Percentiles rank a stretch among this genome's conserved stretches.
Evolutionary conservation across 1,140 invertebrate species (phyloP).

Genomic region (Augochlora pura): DNA sequence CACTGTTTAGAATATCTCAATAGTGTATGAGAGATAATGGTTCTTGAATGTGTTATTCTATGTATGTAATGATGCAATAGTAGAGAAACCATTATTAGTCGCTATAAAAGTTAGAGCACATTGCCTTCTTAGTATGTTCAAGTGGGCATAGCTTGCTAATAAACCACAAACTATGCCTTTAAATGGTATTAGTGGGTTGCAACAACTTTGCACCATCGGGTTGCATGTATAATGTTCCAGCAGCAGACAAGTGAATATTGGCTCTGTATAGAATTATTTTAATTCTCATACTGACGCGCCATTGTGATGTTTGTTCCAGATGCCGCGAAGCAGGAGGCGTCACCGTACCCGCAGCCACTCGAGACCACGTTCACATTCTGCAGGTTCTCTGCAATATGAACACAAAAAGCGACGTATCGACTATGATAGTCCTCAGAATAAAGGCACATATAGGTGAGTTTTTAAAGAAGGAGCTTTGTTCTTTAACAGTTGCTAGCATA

Average conservation of each 20-base stretch:
- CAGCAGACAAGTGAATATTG: not conserved
- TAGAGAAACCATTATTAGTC: not conserved
- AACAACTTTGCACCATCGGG: no score
- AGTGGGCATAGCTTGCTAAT: not conserved
- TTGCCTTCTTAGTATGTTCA: not conserved
- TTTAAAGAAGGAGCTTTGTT: not conserved
- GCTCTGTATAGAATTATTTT: not conserved
- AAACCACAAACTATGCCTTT: not conserved
- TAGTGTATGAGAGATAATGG: no score
- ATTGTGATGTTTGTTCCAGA: slow-evolving; percentile 81
- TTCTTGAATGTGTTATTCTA: not conserved
- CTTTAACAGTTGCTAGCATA: not conserved
- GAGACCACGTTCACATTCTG: slow-evolving; percentile 80
- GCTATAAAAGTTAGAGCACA: not conserved
- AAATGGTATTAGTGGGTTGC: no score
- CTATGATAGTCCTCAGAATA: slow-evolving; percentile 80
- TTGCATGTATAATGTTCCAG: no score
- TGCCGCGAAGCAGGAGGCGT: slow-evolving; percentile 89
- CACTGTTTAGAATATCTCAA: not conserved
- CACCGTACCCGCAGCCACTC: slow-evolving; percentile 86
- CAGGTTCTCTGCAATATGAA: slow-evolving; percentile 78
- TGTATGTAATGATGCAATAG: not conserved
- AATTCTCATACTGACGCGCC: not conserved
- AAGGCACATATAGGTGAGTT: slow-evolving; percentile 81
- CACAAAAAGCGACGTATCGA: slow-evolving; percentile 82